These are phyloP conservation scores for Neopipo cinnamomea DNA, from an alignment of 2,113 vertebrate species.

Conservation along the genomic window DNA sequence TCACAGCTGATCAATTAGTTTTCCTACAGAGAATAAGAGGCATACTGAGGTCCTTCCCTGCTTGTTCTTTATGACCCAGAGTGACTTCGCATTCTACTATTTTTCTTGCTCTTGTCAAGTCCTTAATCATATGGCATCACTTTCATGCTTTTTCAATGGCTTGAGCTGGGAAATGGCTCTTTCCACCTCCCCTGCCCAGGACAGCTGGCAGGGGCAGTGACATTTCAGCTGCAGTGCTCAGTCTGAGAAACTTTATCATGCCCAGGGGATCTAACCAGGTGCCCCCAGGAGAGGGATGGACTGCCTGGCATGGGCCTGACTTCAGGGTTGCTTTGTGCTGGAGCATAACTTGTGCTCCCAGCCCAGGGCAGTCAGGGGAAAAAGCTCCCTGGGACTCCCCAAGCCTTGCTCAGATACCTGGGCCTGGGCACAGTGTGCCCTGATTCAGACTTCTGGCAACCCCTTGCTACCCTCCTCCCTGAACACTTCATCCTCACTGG, in stretches of 20 bases:
- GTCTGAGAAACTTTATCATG: not conserved
- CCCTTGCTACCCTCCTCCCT: no score
- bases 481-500: accelerated
- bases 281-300: accelerated
- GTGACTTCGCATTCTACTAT: not conserved
- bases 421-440: not conserved
- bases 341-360: not conserved
- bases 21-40: not conserved
- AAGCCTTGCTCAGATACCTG: not conserved
- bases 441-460: not conserved
- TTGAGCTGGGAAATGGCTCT: not conserved
- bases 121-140: accelerated
- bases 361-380: not conserved
- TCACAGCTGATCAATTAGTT: not conserved
- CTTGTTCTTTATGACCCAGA: not conserved
- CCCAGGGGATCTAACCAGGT: accelerated
- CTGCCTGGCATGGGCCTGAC: not conserved
- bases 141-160: not conserved
- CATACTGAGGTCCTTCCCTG: not conserved
- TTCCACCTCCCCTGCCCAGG: not conserved
- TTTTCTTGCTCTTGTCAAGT: not conserved
- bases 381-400: no score
- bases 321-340: not conserved
- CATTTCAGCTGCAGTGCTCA: not conserved
- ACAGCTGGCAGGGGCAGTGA: not conserved